A percentile compares a stretch with the other conserved stretches of the same genome.
phyloP scores from a whole-genome alignment of 2,888 invertebrate species.

The Drosophila subsilvestris region DNA sequence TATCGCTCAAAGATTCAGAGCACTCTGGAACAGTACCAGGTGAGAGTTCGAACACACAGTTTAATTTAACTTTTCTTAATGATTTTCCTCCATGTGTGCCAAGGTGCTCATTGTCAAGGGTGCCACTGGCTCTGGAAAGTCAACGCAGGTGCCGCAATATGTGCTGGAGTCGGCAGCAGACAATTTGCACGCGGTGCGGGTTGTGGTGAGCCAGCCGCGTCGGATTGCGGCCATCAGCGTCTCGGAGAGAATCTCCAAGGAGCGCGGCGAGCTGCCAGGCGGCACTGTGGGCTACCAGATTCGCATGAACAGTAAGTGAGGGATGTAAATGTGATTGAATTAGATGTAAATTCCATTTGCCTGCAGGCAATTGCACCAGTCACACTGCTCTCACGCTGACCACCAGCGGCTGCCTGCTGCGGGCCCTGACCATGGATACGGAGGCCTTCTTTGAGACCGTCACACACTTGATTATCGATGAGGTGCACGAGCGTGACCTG shows the following conservation, averaged over 20 bases:
- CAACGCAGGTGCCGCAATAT: constrained; percentile 97
- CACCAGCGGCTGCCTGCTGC: constrained; percentile 85
- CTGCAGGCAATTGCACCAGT: constrained; percentile 70
- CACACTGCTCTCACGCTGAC: constrained; percentile 80
- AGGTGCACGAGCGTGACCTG: constrained; percentile 97
- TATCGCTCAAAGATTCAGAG: constrained; percentile 63
- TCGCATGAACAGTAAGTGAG: constrained; percentile 89
- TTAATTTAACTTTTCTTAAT: no score
- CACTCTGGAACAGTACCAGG: constrained; percentile 65
- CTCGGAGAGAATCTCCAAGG: constrained; percentile 91
- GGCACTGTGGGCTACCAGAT: constrained; percentile 95
- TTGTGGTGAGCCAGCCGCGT: constrained; percentile 97
- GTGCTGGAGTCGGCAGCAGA: constrained; percentile 90
- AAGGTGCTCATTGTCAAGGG: constrained; percentile 90
- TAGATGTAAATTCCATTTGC: neutral
- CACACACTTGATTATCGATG: constrained; percentile 96
- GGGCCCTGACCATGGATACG: constrained; percentile 93
- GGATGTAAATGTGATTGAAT: no score
- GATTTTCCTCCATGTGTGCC: constrained; percentile 79
- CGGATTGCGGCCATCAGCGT: constrained; percentile 95
- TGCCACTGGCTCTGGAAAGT: constrained; percentile 97
- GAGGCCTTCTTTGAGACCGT: constrained; percentile 73
- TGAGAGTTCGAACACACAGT: constrained; percentile 41
- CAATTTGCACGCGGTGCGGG: constrained; percentile 88
- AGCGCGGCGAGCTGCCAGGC: constrained; percentile 88